Evolutionary conservation across 2,888 invertebrate genomes (phyloP).

Genomic region (Pollenia angustigena): DNA sequence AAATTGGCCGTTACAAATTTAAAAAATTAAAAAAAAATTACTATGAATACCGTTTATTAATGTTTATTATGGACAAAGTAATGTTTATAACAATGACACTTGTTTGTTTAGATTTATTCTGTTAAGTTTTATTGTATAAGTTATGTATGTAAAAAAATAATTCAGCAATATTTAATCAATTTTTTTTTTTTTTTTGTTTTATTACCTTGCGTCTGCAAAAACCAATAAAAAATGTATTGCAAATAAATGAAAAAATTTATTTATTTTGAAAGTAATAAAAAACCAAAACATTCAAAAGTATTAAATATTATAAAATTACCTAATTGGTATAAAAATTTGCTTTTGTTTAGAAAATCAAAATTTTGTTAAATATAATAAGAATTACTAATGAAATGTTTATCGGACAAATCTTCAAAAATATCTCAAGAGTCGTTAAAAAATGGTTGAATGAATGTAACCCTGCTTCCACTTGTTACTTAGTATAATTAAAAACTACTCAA

Average conservation of each 20-base stretch:
- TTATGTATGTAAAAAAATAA: conserved; percentile 8
- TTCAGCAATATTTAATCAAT: conserved; percentile 12
- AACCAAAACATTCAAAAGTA: not conserved
- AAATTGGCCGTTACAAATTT: too few species aligned
- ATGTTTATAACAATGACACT: conserved; percentile 46
- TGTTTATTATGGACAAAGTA: conserved; percentile 45
- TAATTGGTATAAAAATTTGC: conserved; percentile 25
- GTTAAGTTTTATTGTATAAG: conserved; percentile 22
- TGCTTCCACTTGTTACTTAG: not conserved
- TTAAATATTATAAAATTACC: conserved; percentile 13
- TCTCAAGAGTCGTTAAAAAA: not conserved
- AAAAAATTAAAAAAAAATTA: too few species aligned
- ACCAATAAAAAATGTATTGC: not conserved
- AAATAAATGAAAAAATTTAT: not conserved
- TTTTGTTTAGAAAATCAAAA: not conserved
- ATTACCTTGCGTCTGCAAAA: not conserved
- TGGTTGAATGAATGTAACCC: too few species aligned
- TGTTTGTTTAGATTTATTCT: not conserved
- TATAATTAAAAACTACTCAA: conserved; percentile 3
- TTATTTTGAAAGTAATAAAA: not conserved
- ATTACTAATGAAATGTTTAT: conserved; percentile 1
- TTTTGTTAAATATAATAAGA: not conserved
- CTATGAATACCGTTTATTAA: not conserved
- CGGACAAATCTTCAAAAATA: not conserved
- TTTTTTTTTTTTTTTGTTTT: not conserved